A percentile compares a stretch with the other conserved stretches of the same genome.
These are phyloP conservation scores for Drosophila repleta DNA, from an alignment of 1,140 invertebrate genomes.

Conservation along the genomic window DNA sequence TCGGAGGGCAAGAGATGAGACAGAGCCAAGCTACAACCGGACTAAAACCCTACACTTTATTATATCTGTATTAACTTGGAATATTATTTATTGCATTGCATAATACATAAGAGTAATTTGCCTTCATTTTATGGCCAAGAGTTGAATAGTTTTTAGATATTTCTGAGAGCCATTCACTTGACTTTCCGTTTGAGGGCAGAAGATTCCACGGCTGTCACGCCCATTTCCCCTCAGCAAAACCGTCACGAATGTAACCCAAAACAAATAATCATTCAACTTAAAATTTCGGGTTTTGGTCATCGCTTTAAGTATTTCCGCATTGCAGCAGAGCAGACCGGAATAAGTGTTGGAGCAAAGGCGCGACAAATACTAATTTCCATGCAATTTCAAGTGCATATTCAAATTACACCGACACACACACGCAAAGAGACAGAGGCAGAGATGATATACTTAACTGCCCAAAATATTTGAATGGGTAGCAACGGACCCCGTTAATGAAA, in stretches of 20 bases:
- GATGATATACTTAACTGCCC: constrained; percentile 59
- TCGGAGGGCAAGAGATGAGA: too few relatives aligned
- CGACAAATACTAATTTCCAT: constrained; percentile 73
- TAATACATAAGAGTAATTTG: too few relatives aligned
- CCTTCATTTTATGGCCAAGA: too few relatives aligned
- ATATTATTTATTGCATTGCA: too few relatives aligned
- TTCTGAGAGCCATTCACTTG: neutral
- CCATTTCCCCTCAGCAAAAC: constrained; percentile 39
- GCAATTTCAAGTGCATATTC: constrained; percentile 80
- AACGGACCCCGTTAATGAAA: constrained; percentile 72
- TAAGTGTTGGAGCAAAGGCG: constrained; percentile 59
- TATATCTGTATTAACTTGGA: too few relatives aligned
- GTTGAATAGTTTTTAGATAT: too few relatives aligned
- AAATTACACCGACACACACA: constrained; percentile 61
- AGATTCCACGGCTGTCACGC: constrained; percentile 20
- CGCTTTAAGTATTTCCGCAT: constrained; percentile 70
- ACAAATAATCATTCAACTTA: constrained; percentile 46
- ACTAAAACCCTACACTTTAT: too few relatives aligned
- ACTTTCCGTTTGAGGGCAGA: neutral
- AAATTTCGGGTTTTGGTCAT: constrained; percentile 43
- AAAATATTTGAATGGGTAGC: constrained; percentile 55
- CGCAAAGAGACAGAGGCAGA: neutral
- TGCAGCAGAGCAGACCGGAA: constrained; percentile 52
- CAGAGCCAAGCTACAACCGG: too few relatives aligned
- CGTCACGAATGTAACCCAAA: constrained; percentile 59